Percentiles rank a stretch among this genome's conserved stretches.
Evolutionary conservation across 53 echinoderm and acorn worm genomes (phyloP).

Genomic region (Mesocentrotus franciscanus): DNA sequence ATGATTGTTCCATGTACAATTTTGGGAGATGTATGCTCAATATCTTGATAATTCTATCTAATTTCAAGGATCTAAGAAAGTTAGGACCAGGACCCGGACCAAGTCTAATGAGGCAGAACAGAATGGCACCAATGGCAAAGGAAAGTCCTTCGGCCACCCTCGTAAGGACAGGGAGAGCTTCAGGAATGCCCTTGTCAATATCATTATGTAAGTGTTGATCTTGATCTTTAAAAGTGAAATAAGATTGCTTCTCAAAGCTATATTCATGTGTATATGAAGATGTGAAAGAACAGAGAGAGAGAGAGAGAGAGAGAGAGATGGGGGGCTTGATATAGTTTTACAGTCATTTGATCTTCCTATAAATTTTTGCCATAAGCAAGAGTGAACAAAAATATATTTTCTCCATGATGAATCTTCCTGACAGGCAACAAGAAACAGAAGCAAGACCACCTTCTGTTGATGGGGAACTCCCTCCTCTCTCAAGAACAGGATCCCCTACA

Average conservation of each 20-base stretch:
- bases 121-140: conserved; percentile 76
- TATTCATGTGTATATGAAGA: too few relatives aligned
- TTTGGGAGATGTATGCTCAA: background rate
- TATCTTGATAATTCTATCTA: background rate
- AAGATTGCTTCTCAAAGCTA: background rate
- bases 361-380: background rate
- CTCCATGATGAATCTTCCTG: background rate
- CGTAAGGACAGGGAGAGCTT: conserved; percentile 95
- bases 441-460: conserved; percentile 88
- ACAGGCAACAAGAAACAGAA: conserved; percentile 91
- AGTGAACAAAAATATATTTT: background rate
- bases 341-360: background rate
- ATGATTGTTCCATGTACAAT: background rate
- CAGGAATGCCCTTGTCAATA: conserved; percentile 96
- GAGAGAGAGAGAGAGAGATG: background rate
- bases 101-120: conserved; percentile 90
- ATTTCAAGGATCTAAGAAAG: conserved; percentile 76
- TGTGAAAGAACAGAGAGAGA: background rate
- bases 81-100: conserved; percentile 74
- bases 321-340: background rate
- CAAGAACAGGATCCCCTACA: conserved; percentile 92
- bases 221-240: background rate
- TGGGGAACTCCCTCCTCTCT: conserved; percentile 91
- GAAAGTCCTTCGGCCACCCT: conserved; percentile 90
- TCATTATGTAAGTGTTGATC: conserved; percentile 88